Base-by-base conservation (phyloP, 2,797 vertebrate genomes). In the Cyprinella venusta region DNA sequence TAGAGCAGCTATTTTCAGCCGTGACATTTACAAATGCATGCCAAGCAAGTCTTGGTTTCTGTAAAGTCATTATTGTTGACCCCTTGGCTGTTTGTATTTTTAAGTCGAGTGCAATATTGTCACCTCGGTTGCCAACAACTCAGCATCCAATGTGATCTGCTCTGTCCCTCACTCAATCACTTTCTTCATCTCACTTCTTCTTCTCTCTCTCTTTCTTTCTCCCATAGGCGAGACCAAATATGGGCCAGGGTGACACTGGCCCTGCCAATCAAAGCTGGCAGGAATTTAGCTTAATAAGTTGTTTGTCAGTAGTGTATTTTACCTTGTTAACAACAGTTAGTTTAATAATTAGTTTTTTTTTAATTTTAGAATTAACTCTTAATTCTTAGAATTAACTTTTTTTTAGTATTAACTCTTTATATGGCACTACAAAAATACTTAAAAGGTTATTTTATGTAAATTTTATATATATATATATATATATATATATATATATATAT, bases 21-120 rank as follows among this genome's bases (percentile, higher is more conserved):
- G 30, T 88, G 88, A 88, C 88, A 88, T 88, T 88, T 88, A 88
- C 84, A 87, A 88, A 88, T 88, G 88, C 86, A 87, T 84, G 79
- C 82, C 81, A 54, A 85, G 88, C 86, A 88, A 87, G 80, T 87
- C 76, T 79, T 83, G 79, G 63, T 86, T 86, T 86, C 80, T 86
- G 86, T 88, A 84, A 87, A 86, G 84, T 86, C 82, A 87, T 86
- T 88, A 87, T 86, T 88, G 80, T 82, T 74, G 72, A 81, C 72
- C 87, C 86, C 76, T 72, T 81, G 80, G 82, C 84, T 88, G 84
- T 87, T 87, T 86, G 67, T 79, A 77, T 84, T 85, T 82, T 75
- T 56, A 72, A 76, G 61, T 72, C 76, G 45, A 65, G 36, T 79
- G 76, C 77, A 81, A 74, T 85, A 83, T 45, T 64, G 65, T 48